Percentiles rank a stretch among this genome's conserved stretches.
Conservation (phyloP, 2,113 vertebrate genomes). For the Odocoileus hemionus region DNA sequence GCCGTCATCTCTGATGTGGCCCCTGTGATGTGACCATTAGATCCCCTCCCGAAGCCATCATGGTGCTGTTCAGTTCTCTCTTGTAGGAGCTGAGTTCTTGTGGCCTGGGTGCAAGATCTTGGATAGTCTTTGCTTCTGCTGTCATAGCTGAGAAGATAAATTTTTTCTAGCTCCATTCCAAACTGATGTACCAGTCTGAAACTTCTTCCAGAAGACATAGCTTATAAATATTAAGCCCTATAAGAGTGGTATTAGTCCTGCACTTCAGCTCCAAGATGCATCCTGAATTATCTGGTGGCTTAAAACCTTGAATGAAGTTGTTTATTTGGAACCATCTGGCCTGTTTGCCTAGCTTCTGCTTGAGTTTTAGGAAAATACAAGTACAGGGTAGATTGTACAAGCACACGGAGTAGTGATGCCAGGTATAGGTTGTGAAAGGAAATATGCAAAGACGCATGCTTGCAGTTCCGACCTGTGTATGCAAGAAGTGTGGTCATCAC, state of each 20-base stretch:
- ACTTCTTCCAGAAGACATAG: not conserved
- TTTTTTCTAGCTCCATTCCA: not conserved
- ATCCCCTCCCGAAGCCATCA: not conserved
- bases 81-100: not conserved
- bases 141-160: not conserved
- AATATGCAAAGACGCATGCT: not conserved
- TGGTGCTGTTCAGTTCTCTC: not conserved
- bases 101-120: not conserved
- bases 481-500: not conserved
- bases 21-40: not conserved
- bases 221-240: not conserved
- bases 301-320: not conserved
- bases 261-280: not conserved
- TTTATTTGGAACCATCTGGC: not conserved
- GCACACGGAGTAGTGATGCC: not conserved
- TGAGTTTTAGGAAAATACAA: not conserved
- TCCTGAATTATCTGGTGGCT: not conserved
- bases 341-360: not conserved
- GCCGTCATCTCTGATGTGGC: not conserved
- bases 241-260: not conserved
- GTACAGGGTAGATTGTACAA: not conserved
- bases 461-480: not conserved
- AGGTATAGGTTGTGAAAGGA: not conserved
- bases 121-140: not conserved
- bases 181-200: not conserved